phyloP scores from a whole-genome alignment of 2,888 invertebrate species.

The Tetragonisca angustula region DNA sequence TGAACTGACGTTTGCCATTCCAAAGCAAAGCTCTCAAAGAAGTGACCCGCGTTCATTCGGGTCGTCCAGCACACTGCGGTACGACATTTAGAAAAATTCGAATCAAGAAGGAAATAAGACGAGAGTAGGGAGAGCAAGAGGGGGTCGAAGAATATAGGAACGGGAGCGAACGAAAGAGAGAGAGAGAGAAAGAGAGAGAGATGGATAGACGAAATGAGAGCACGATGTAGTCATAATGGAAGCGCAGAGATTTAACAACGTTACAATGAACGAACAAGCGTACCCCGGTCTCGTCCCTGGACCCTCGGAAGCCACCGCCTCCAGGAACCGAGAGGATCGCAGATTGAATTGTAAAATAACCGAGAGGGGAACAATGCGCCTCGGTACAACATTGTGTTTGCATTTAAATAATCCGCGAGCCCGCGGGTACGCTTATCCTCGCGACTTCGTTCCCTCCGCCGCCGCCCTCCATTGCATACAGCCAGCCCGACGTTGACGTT shows the following conservation, averaged over 20 bases:
- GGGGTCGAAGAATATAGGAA: neutral
- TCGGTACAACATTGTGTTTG: slow-evolving; percentile 82
- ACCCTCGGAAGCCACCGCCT: slow-evolving; percentile 39
- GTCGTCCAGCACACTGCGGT: neutral
- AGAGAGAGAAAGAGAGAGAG: slow-evolving; percentile 47
- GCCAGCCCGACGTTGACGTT: slow-evolving; percentile 1
- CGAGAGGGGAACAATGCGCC: slow-evolving; percentile 79
- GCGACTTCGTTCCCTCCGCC: slow-evolving; percentile 45
- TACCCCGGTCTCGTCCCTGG: slow-evolving; percentile 38
- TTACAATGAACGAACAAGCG: slow-evolving; percentile 80
- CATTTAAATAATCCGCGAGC: slow-evolving; percentile 83
- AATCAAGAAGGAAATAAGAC: slow-evolving; percentile 5
- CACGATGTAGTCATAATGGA: slow-evolving; percentile 77
- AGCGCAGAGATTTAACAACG: slow-evolving; percentile 83
- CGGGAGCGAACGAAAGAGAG: neutral
- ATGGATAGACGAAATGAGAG: slow-evolving; percentile 33
- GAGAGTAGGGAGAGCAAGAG: slow-evolving; percentile 20
- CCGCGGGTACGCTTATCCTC: slow-evolving; percentile 64
- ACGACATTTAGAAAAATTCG: neutral
- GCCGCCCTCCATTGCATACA: slow-evolving; percentile 28
- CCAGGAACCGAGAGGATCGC: slow-evolving; percentile 70
- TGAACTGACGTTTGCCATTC: no score
- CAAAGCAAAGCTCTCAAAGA: neutral
- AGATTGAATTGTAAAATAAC: slow-evolving; percentile 84
- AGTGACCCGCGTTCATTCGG: neutral